Percentiles rank a stretch among this genome's conserved stretches.
Conservation (phyloP, 2,797 vertebrate genomes). For the Alexandromys oeconomus region DNA sequence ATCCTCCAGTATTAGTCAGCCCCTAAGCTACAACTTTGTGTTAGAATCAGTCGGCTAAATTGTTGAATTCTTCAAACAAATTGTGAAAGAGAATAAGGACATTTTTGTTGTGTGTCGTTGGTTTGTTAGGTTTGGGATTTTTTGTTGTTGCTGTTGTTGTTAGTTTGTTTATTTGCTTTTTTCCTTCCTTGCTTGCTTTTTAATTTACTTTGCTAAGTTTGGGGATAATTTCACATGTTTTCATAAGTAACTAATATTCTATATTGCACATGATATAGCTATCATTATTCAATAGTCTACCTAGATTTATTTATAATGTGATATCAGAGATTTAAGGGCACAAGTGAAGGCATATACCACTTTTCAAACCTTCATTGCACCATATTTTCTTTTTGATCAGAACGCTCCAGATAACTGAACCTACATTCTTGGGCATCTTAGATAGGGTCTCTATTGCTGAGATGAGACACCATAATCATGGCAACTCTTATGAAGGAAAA, state of each 20-base stretch:
- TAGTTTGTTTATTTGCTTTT: neutral
- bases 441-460: neutral
- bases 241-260: neutral
- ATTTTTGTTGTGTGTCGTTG: neutral
- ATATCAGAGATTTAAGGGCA: neutral
- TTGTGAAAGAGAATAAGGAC: neutral
- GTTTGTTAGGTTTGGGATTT: neutral
- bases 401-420: neutral
- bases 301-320: neutral
- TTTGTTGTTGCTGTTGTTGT: neutral
- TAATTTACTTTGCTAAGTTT: neutral
- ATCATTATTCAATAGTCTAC: neutral
- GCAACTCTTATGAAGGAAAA: neutral
- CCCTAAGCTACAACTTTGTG: neutral
- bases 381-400: neutral
- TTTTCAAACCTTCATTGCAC: neutral
- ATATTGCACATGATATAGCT: neutral
- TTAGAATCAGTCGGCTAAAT: neutral
- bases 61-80: constrained; percentile 10
- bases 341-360: neutral
- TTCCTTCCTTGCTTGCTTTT: neutral
- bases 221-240: neutral
- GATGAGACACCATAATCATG: neutral
- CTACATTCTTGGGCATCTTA: neutral
- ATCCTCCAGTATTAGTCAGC: neutral